A percentile compares a stretch with the other conserved stretches of the same genome.
Evolutionary conservation across 53 echinoderm and acorn worm species (phyloP).

Genomic region (Holothuria scabra): DNA sequence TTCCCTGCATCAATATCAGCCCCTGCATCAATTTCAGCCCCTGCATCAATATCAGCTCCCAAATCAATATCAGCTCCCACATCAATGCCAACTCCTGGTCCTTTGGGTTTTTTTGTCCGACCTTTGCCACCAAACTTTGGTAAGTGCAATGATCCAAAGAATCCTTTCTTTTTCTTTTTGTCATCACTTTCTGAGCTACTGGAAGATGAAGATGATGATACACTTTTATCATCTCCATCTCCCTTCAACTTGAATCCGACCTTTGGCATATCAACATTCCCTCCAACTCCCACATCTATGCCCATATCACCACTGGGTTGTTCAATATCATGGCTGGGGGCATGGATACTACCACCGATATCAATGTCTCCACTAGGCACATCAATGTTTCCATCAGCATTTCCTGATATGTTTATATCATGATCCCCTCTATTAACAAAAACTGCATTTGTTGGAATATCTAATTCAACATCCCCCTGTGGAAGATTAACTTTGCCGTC

Average conservation of each 20-base stretch:
- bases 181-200: background rate
- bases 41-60: too few relatives aligned
- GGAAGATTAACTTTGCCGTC: background rate
- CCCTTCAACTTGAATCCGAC: background rate
- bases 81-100: background rate
- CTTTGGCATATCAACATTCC: background rate
- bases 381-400: background rate
- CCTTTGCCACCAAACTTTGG: slow-evolving; percentile 37
- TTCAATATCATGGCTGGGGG: background rate
- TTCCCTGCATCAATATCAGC: too few relatives aligned
- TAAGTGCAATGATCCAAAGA: slow-evolving; percentile 12
- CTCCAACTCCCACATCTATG: background rate
- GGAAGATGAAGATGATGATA: slow-evolving; percentile 34
- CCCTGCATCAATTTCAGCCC: too few relatives aligned
- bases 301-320: background rate
- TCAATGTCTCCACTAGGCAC: background rate
- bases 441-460: background rate
- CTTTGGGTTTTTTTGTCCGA: background rate
- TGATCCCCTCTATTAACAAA: background rate
- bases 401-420: background rate
- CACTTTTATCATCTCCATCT: background rate
- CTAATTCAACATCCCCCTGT: background rate
- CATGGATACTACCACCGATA: background rate
- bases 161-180: slow-evolving; percentile 35
- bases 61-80: too few relatives aligned